Evolutionary conservation across 2,797 vertebrate genomes (phyloP).

Genomic region (Ambastaia sidthimunki): DNA sequence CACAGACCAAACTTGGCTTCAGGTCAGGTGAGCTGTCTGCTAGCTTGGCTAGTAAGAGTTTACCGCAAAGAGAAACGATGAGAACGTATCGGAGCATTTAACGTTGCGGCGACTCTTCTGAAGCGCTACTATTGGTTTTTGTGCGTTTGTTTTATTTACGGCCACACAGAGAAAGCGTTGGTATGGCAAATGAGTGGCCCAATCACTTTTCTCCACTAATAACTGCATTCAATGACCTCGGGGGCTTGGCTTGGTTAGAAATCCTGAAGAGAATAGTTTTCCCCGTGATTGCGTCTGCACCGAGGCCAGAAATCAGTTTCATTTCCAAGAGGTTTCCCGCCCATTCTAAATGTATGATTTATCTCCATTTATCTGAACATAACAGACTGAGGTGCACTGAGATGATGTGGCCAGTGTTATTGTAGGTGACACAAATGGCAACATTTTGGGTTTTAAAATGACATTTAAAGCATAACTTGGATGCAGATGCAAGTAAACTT

Average conservation of each 20-base stretch:
- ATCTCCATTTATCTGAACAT: constrained; percentile 38
- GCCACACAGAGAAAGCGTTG: constrained; percentile 41
- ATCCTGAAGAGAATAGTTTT: constrained; percentile 52
- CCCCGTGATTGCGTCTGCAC: constrained; percentile 59
- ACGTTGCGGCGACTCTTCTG: background rate
- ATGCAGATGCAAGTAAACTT: too few relatives aligned
- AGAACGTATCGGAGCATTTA: background rate
- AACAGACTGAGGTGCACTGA: background rate
- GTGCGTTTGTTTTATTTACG: constrained; percentile 21
- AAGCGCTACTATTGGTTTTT: background rate
- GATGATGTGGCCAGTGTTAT: background rate
- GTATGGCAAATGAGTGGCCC: constrained; percentile 17
- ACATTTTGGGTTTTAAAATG: background rate
- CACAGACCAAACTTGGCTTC: constrained; percentile 61
- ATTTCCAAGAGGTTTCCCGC: constrained; percentile 66
- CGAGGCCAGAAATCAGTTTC: constrained; percentile 65
- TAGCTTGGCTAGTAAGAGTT: constrained; percentile 34
- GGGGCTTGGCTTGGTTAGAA: constrained; percentile 59
- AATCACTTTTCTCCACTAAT: constrained; percentile 39
- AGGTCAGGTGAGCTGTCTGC: constrained; percentile 44
- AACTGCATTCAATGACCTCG: constrained; percentile 47
- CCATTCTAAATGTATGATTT: constrained; percentile 63
- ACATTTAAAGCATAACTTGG: background rate
- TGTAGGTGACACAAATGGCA: background rate
- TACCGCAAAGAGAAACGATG: background rate